phyloP scores from a whole-genome alignment of 2,797 vertebrate genomes.

The Lagorchestes hirsutus region DNA sequence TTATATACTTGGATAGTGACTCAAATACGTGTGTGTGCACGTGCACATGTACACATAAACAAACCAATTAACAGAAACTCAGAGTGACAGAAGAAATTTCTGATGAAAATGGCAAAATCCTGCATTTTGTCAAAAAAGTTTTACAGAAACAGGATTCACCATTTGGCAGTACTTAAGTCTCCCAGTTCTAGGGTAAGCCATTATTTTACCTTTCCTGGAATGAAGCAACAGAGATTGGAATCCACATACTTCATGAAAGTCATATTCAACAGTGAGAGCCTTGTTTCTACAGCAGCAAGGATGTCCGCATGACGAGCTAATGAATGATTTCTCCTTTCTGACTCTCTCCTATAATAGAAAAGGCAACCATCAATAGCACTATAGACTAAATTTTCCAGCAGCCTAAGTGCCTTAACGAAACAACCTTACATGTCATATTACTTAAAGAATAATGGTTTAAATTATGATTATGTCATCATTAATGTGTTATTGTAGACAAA shows the following conservation, averaged over 20 bases:
- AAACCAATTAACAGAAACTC: conserved; percentile 34
- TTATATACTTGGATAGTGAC: background rate
- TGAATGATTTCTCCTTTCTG: conserved; percentile 97
- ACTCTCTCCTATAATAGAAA: conserved; percentile 91
- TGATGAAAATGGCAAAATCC: background rate
- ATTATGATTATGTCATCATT: background rate
- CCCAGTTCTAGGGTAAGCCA: background rate
- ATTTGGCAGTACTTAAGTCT: background rate
- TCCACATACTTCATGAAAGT: conserved; percentile 99
- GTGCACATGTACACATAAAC: background rate
- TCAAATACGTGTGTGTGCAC: background rate
- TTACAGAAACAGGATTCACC: background rate
- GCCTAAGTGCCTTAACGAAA: conserved; percentile 57
- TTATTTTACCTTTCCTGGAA: conserved; percentile 95
- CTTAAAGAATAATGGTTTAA: conserved; percentile 32
- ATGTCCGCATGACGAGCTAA: conserved; percentile 98
- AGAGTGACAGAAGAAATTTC: conserved; percentile 21
- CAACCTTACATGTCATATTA: background rate
- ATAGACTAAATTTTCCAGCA: conserved; percentile 58
- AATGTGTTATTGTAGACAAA: background rate
- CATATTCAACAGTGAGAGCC: conserved; percentile 98
- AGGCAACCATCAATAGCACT: conserved; percentile 61
- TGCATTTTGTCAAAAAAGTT: background rate
- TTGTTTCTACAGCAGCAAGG: conserved; percentile 97
- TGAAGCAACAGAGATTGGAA: conserved; percentile 99